These are phyloP conservation scores for Bubalus kerabau DNA, from an alignment of 2,113 vertebrate genomes.

Conservation along the genomic window DNA sequence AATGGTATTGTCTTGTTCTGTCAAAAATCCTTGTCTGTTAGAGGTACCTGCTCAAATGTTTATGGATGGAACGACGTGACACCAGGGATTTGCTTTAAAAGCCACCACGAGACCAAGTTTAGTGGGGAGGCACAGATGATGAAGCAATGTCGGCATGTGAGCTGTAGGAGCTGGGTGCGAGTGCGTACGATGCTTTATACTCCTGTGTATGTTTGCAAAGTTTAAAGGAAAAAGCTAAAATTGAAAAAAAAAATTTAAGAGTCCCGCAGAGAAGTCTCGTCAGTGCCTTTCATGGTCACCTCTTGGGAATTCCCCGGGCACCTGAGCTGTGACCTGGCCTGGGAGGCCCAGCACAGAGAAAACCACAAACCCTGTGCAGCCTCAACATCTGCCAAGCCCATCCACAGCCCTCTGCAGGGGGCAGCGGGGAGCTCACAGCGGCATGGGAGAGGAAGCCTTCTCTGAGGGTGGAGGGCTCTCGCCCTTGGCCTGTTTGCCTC, in stretches of 20 bases:
- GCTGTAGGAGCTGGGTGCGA: not conserved
- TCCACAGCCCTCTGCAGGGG: fast-evolving
- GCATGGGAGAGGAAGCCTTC: fast-evolving
- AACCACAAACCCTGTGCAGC: not conserved
- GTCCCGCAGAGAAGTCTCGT: not conserved
- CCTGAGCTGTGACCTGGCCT: not conserved
- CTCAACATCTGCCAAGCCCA: not conserved
- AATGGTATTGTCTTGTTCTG: not conserved
- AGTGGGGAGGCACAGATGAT: not conserved
- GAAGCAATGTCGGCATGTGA: fast-evolving
- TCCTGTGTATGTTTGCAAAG: not conserved
- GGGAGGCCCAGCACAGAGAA: not conserved
- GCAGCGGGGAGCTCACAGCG: fast-evolving
- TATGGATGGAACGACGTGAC: not conserved
- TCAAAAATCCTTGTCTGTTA: not conserved
- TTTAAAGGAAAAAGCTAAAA: not conserved
- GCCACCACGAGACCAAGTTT: not conserved
- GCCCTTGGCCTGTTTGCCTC: fast-evolving
- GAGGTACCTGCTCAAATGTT: not conserved
- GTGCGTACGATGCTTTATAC: not conserved
- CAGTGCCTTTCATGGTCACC: fast-evolving
- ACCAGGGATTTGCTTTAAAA: not conserved
- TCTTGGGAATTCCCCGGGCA: not conserved
- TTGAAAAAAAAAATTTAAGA: not conserved
- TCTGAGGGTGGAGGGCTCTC: fast-evolving